Evolutionary conservation across 2,113 vertebrate species (phyloP).

Genomic region (Elachura formosa): DNA sequence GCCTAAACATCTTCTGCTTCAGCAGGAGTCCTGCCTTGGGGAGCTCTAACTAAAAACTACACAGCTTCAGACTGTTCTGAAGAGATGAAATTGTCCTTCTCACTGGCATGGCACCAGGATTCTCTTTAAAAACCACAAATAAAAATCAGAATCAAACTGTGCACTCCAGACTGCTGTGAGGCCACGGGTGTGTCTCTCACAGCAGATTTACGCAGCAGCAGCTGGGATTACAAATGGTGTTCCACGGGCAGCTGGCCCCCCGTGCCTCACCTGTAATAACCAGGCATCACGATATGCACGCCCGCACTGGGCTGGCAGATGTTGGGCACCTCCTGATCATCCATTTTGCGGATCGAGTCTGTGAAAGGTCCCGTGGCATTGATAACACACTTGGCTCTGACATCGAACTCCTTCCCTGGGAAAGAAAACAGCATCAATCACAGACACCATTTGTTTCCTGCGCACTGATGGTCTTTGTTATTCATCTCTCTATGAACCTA

Average conservation of each 20-base stretch:
- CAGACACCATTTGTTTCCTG: conserved; percentile 74
- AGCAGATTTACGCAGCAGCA: not conserved
- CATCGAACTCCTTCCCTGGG: conserved; percentile 96
- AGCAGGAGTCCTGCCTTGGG: not conserved
- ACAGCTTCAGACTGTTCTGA: not conserved
- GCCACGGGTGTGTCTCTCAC: accelerated
- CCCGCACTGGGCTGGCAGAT: conserved; percentile 90
- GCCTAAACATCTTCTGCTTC: not conserved
- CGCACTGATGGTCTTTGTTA: conserved; percentile 75
- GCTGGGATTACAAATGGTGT: not conserved
- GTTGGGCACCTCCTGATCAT: conserved; percentile 80
- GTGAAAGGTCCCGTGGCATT: conserved; percentile 96
- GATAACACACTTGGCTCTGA: conserved; percentile 99
- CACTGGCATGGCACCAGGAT: not conserved
- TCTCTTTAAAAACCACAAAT: not conserved
- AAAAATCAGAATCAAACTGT: not conserved
- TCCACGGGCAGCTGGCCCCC: not conserved
- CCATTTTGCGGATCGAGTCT: conserved; percentile 88
- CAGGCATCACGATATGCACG: conserved; percentile 88
- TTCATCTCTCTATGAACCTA: conserved; percentile 82
- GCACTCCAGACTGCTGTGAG: accelerated
- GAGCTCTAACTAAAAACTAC: not conserved
- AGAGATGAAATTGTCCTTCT: not conserved
- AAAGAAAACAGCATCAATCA: conserved; percentile 91
- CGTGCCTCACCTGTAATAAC: conserved; percentile 85